Percentiles rank a stretch among this genome's conserved stretches.
These are phyloP conservation scores for Lysandra bellargus DNA, from an alignment of 2,888 invertebrate species.

Conservation along the genomic window DNA sequence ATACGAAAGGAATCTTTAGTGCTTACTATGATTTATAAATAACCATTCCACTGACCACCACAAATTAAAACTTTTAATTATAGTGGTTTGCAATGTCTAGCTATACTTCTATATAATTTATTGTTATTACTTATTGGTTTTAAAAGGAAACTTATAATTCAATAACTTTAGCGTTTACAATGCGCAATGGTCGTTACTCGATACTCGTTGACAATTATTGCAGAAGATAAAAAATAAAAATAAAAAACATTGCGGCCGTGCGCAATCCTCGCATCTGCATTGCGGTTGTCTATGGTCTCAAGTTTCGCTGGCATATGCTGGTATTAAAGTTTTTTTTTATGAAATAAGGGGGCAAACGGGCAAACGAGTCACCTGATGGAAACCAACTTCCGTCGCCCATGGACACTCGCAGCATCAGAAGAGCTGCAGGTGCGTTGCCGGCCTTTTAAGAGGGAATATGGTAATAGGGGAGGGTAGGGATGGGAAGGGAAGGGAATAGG, in stretches of 20 bases:
- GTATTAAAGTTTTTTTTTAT: too few species aligned
- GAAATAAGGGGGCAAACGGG: too few species aligned
- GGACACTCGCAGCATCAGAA: too few species aligned
- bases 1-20: background rate
- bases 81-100: background rate
- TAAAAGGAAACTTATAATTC: background rate
- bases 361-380: too few species aligned
- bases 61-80: background rate
- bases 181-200: background rate
- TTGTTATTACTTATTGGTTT: background rate
- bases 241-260: slow-evolving; percentile 8
- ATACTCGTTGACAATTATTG: background rate
- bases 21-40: background rate
- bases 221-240: background rate
- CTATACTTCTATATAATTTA: background rate
- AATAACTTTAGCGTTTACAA: background rate
- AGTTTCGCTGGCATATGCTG: background rate
- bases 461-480: too few species aligned
- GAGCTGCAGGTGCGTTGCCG: too few species aligned
- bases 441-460: too few species aligned
- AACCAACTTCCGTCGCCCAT: too few species aligned
- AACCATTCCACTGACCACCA: background rate
- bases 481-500: too few species aligned
- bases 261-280: slow-evolving; percentile 27
- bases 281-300: slow-evolving; percentile 30